phyloP scores from a whole-genome alignment of 1,140 invertebrate species.

The Drosophila teissieri region DNA sequence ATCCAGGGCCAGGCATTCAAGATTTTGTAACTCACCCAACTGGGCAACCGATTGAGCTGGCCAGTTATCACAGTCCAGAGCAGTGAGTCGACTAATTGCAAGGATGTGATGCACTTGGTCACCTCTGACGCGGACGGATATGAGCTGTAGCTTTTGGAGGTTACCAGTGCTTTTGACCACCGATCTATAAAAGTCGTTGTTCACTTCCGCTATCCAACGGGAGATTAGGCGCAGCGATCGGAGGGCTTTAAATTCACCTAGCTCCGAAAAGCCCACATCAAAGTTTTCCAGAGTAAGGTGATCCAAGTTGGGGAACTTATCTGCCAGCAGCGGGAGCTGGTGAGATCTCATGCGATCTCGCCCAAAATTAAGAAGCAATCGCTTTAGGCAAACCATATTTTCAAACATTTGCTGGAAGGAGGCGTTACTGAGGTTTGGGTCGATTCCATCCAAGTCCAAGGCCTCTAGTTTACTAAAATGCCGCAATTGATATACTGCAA shows the following conservation, averaged over 20 bases:
- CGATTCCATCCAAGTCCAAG: constrained; percentile 62
- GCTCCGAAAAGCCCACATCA: constrained; percentile 8
- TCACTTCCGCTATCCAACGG: constrained; percentile 21
- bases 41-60: constrained; percentile 25
- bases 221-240: constrained; percentile 44
- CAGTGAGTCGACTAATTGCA: constrained; percentile 18
- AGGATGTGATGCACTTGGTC: constrained; percentile 41
- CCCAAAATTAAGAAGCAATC: constrained; percentile 48
- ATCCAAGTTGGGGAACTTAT: constrained; percentile 36
- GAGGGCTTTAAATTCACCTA: constrained; percentile 47
- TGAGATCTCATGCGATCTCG: not conserved
- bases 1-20: constrained; percentile 53
- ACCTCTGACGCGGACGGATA: constrained; percentile 15
- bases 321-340: constrained; percentile 18
- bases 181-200: constrained; percentile 35
- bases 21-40: constrained; percentile 22
- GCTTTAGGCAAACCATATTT: constrained; percentile 21
- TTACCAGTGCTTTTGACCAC: constrained; percentile 24
- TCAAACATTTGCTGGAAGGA: constrained; percentile 45
- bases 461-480: constrained; percentile 41
- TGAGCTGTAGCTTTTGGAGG: constrained; percentile 51
- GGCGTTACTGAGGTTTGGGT: constrained; percentile 22
- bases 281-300: constrained; percentile 66
- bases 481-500: constrained; percentile 48
- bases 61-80: constrained; percentile 53